Evolutionary conservation across 2,113 vertebrate genomes (phyloP).

Genomic region (Pseudorasbora parva): DNA sequence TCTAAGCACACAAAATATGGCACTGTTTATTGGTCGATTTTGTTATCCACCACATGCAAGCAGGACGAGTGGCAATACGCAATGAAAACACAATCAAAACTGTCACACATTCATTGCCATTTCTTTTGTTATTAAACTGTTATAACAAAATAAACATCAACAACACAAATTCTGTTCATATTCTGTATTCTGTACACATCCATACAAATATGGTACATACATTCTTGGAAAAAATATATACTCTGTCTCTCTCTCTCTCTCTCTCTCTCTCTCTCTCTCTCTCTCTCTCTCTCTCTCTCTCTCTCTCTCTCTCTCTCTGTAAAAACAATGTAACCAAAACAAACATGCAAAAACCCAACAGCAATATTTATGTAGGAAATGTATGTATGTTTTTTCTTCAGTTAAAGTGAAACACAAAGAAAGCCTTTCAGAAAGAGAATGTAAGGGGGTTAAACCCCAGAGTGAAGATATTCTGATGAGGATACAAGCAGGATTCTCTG

Average conservation of each 20-base stretch:
- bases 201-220: too few species aligned
- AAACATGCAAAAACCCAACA: neutral
- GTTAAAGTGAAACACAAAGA: neutral
- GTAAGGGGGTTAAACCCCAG: neutral
- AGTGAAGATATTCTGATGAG: neutral
- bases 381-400: too few species aligned
- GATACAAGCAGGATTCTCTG: neutral
- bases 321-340: neutral
- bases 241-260: too few species aligned
- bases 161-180: neutral
- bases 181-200: too few species aligned
- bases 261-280: too few species aligned
- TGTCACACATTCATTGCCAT: neutral
- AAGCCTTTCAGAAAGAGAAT: neutral
- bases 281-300: too few species aligned
- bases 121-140: neutral
- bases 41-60: slow-evolving; percentile 22
- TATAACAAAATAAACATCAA: neutral
- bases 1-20: neutral
- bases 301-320: too few species aligned
- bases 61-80: neutral
- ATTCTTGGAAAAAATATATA: too few species aligned
- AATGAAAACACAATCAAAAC: slow-evolving; percentile 20
- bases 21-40: neutral
- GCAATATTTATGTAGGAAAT: neutral